Percentiles rank a stretch among this genome's conserved stretches.
These are phyloP conservation scores for Mylabris sibirica DNA, from an alignment of 2,888 invertebrate species.

Conservation along the genomic window DNA sequence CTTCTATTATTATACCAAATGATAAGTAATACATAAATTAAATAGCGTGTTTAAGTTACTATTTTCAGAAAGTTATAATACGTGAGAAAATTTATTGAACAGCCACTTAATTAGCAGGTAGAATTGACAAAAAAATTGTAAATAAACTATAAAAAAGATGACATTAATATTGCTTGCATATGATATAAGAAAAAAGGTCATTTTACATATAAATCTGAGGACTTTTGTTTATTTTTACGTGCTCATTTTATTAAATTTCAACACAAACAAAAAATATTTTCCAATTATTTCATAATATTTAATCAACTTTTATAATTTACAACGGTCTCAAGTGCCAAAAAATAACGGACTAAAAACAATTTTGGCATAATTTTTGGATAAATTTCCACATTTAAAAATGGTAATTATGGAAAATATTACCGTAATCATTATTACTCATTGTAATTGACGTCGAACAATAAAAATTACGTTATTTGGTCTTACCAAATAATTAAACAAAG, in stretches of 20 bases:
- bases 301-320: background rate
- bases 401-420: background rate
- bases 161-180: too few relatives aligned
- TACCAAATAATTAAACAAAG: too few relatives aligned
- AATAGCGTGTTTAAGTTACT: background rate
- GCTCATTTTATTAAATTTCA: background rate
- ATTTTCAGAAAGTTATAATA: background rate
- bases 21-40: background rate
- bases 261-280: too few relatives aligned
- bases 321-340: background rate
- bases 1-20: background rate
- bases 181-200: background rate
- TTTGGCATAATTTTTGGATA: too few relatives aligned
- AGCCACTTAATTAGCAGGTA: background rate
- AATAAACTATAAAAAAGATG: background rate
- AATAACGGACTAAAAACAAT: background rate
- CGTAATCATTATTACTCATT: background rate
- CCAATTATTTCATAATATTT: background rate
- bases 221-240: background rate
- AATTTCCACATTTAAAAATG: background rate
- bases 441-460: background rate
- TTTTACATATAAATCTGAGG: background rate
- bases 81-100: slow-evolving; percentile 6
- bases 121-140: background rate
- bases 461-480: background rate